These are phyloP conservation scores for Siniperca chuatsi DNA, from an alignment of 2,113 vertebrate species.

Conservation along the genomic window DNA sequence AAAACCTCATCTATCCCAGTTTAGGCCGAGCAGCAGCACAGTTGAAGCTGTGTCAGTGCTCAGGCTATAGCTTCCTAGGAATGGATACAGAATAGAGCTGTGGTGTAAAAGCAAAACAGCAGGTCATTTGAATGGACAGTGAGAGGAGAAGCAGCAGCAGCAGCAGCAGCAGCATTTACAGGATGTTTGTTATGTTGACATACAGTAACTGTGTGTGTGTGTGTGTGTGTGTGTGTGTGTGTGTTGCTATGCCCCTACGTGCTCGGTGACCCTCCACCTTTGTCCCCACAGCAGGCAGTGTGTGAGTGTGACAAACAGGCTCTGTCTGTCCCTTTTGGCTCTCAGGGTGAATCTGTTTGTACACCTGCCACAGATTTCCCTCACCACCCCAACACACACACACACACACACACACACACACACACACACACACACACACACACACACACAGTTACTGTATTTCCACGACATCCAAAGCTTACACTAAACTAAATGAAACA, in stretches of 20 bases:
- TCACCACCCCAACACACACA: slow-evolving; percentile 5
- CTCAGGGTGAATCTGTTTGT: slow-evolving; percentile 69
- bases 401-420: slow-evolving; percentile 1
- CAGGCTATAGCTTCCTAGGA: neutral
- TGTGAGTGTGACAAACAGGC: slow-evolving; percentile 56
- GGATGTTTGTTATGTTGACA: slow-evolving; percentile 23
- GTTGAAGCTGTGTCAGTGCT: neutral
- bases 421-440: slow-evolving; percentile 8
- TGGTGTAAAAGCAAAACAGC: slow-evolving; percentile 37
- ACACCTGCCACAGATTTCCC: slow-evolving; percentile 58
- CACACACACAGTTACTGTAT: slow-evolving; percentile 31
- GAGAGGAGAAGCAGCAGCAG: slow-evolving; percentile 6
- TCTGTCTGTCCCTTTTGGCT: slow-evolving; percentile 40
- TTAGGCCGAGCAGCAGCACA: neutral
- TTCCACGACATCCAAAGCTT: slow-evolving; percentile 27
- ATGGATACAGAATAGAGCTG: neutral
- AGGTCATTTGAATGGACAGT: slow-evolving; percentile 38
- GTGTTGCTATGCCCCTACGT: neutral
- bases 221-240: slow-evolving; percentile 19
- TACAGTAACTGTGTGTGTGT: slow-evolving; percentile 4
- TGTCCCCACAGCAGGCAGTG: too few relatives aligned
- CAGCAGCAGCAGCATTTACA: slow-evolving; percentile 16
- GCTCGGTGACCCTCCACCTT: too few relatives aligned
- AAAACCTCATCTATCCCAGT: neutral
- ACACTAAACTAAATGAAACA: slow-evolving; percentile 45